These are phyloP conservation scores for Helobdella robusta DNA, from an alignment of 2,888 invertebrate species.

Conservation along the genomic window DNA sequence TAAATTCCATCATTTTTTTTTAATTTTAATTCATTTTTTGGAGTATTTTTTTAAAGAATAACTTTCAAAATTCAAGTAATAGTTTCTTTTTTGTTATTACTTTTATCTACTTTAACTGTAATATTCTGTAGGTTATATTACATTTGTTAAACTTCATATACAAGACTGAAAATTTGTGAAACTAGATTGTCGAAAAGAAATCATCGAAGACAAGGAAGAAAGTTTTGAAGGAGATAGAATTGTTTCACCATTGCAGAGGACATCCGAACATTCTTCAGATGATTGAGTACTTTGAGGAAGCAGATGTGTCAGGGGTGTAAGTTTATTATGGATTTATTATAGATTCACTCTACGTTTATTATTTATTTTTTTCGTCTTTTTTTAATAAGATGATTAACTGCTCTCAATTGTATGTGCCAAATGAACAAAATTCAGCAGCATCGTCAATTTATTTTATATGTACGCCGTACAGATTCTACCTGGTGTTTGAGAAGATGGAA, in stretches of 20 bases:
- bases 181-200: constrained; percentile 77
- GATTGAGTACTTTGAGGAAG: constrained; percentile 81
- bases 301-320: constrained; percentile 52
- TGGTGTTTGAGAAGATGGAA: constrained; percentile 37
- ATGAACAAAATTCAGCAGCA: too few species aligned
- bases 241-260: constrained; percentile 93
- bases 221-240: constrained; percentile 95
- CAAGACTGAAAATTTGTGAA: too few species aligned
- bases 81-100: neutral
- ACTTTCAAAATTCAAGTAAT: neutral
- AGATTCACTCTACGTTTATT: neutral
- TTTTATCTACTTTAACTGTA: neutral
- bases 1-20: too few species aligned
- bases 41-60: too few species aligned
- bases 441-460: too few species aligned
- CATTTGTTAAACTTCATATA: too few species aligned
- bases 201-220: constrained; percentile 85
- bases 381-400: too few species aligned
- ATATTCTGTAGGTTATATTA: too few species aligned
- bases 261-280: constrained; percentile 95
- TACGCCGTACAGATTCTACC: constrained; percentile 30
- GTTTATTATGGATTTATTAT: neutral
- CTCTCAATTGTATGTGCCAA: too few species aligned
- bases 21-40: too few species aligned
- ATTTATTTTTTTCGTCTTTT: too few species aligned